These are phyloP conservation scores for Forbesichthys papilliferus DNA, from an alignment of 2,113 vertebrate species.

Conservation along the genomic window DNA sequence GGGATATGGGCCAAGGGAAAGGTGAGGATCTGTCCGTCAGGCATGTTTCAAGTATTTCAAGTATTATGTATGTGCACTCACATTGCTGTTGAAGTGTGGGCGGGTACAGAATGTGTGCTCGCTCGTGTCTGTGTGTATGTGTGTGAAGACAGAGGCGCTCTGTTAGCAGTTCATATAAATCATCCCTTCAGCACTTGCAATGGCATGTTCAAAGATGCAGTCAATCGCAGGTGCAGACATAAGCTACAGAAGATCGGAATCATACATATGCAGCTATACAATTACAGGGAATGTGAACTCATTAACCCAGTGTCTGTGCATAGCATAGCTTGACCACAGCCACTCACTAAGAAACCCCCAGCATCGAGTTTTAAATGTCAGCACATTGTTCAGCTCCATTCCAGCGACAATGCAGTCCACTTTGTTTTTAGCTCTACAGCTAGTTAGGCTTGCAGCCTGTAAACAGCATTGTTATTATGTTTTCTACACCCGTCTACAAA, in stretches of 20 bases:
- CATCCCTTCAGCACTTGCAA: constrained; percentile 53
- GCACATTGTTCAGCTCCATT: background rate
- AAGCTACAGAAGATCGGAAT: constrained; percentile 43
- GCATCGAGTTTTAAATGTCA: constrained; percentile 1
- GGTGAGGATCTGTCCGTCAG: constrained; percentile 31
- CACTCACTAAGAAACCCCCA: constrained; percentile 8
- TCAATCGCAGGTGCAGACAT: constrained; percentile 44
- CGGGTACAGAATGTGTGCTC: background rate
- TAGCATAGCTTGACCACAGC: constrained; percentile 30
- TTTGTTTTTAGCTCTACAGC: too few relatives aligned
- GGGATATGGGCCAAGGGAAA: constrained; percentile 17
- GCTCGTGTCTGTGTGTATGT: background rate
- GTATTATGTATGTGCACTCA: constrained; percentile 26
- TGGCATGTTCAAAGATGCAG: constrained; percentile 55
- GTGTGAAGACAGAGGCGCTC: constrained; percentile 15
- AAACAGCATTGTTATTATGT: too few relatives aligned
- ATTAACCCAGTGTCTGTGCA: constrained; percentile 26
- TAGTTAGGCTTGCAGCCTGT: too few relatives aligned
- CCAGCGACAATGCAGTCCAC: too few relatives aligned
- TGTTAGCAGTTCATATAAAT: constrained; percentile 51
- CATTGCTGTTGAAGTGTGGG: background rate
- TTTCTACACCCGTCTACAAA: too few relatives aligned
- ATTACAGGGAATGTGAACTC: constrained; percentile 47
- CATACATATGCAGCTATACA: constrained; percentile 42
- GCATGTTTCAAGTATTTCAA: constrained; percentile 23